Conservation (phyloP, 2,888 invertebrate genomes). For the Lasioglossum malachurum region DNA sequence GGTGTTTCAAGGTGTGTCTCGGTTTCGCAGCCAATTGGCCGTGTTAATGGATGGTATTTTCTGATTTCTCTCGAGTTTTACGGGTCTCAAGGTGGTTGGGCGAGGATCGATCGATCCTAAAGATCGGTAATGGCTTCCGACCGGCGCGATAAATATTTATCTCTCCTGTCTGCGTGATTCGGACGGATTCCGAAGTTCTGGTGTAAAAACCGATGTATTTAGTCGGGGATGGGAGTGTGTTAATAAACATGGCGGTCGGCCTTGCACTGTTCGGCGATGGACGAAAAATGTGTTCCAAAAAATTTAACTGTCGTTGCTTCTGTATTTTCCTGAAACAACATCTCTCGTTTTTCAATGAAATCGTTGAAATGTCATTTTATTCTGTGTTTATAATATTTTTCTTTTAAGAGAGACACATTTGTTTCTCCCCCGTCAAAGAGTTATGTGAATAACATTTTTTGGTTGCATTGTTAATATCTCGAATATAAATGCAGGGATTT, state of each 20-base stretch:
- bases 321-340: background rate
- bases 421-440: background rate
- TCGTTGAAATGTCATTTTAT: background rate
- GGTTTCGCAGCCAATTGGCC: slow-evolving; percentile 11
- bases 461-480: background rate
- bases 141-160: slow-evolving; percentile 8
- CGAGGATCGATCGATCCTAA: background rate
- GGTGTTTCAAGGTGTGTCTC: background rate
- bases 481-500: background rate
- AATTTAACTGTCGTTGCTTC: background rate
- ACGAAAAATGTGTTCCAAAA: background rate
- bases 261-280: background rate
- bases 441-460: background rate
- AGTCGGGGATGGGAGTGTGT: background rate
- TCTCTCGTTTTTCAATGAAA: background rate
- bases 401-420: background rate
- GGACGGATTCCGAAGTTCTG: background rate
- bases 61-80: background rate
- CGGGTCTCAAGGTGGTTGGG: background rate
- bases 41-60: background rate
- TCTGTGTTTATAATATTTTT: background rate
- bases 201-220: background rate
- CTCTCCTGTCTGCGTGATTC: background rate
- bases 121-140: background rate
- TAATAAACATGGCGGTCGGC: background rate